Conservation (phyloP, 1,140 invertebrate species). For the Drosophila ohnishii region DNA sequence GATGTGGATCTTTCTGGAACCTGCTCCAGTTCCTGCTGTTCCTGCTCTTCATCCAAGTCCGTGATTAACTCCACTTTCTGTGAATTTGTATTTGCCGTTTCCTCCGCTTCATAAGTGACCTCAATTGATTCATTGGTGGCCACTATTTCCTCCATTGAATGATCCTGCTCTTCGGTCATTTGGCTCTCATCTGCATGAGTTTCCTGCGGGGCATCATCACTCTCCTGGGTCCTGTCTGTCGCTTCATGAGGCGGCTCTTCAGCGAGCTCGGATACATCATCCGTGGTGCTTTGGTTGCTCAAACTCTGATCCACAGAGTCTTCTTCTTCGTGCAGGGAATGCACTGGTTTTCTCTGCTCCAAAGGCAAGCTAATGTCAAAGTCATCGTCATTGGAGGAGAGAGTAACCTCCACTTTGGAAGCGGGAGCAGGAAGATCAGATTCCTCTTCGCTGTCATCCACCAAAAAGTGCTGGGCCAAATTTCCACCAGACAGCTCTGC, state of each 20-base stretch:
- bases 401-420: conserved; percentile 25
- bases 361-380: conserved; percentile 68
- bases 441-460: conserved; percentile 54
- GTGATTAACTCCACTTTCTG: conserved; percentile 49
- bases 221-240: conserved; percentile 28
- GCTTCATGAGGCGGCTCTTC: conserved; percentile 54
- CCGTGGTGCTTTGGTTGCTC: conserved; percentile 73
- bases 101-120: conserved; percentile 65
- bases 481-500: conserved; percentile 72
- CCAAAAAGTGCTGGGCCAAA: conserved; percentile 73
- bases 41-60: conserved; percentile 47
- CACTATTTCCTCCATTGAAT: conserved; percentile 78
- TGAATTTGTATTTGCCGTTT: conserved; percentile 42
- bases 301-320: conserved; percentile 39
- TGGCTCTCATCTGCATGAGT: conserved; percentile 25
- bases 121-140: conserved; percentile 75
- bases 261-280: conserved; percentile 76
- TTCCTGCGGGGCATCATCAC: conserved; percentile 16
- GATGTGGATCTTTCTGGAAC: not conserved
- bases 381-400: conserved; percentile 44
- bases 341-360: conserved; percentile 43
- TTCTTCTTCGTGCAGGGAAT: conserved; percentile 63
- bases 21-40: not conserved
- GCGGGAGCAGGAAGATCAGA: conserved; percentile 2
- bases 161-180: conserved; percentile 67